These are phyloP conservation scores for Cephonodes hylas DNA, from an alignment of 2,888 invertebrate species.

Conservation along the genomic window DNA sequence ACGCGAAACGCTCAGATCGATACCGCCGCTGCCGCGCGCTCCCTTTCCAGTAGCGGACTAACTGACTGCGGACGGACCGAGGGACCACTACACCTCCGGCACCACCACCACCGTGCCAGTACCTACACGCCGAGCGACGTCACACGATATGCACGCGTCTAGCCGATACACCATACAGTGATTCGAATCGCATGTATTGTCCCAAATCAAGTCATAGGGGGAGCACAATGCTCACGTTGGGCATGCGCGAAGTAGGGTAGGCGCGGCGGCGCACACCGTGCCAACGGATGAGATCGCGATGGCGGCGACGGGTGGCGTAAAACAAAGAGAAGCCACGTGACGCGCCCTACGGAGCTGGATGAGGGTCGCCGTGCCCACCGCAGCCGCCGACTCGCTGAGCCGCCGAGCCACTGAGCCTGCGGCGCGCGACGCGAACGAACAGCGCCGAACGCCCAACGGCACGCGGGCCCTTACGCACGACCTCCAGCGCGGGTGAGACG, in stretches of 20 bases:
- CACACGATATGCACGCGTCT: constrained; percentile 42
- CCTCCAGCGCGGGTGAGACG: constrained; percentile 47
- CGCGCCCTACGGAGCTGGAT: constrained; percentile 46
- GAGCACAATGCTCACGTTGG: constrained; percentile 55
- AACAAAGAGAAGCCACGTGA: constrained; percentile 62
- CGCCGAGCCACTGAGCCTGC: not conserved
- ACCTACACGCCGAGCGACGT: constrained; percentile 41
- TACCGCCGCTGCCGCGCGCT: constrained; percentile 68
- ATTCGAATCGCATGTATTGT: constrained; percentile 60
- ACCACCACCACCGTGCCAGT: constrained; percentile 34
- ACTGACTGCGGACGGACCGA: constrained; percentile 37
- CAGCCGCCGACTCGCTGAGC: not conserved
- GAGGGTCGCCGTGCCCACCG: constrained; percentile 38
- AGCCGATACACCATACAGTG: constrained; percentile 49
- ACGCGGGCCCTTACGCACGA: constrained; percentile 39
- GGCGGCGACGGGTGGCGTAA: constrained; percentile 48
- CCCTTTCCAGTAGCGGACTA: constrained; percentile 58
- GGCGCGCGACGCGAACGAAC: not conserved
- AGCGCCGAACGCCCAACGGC: constrained; percentile 24
- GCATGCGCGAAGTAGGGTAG: constrained; percentile 69
- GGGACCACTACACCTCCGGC: constrained; percentile 30
- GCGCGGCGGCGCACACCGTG: constrained; percentile 63
- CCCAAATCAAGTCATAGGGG: constrained; percentile 61
- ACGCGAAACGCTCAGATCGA: constrained; percentile 72
- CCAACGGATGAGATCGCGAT: constrained; percentile 50